Evolutionary conservation across 2,797 vertebrate species (phyloP).

Genomic region (Amazona ochrocephala): DNA sequence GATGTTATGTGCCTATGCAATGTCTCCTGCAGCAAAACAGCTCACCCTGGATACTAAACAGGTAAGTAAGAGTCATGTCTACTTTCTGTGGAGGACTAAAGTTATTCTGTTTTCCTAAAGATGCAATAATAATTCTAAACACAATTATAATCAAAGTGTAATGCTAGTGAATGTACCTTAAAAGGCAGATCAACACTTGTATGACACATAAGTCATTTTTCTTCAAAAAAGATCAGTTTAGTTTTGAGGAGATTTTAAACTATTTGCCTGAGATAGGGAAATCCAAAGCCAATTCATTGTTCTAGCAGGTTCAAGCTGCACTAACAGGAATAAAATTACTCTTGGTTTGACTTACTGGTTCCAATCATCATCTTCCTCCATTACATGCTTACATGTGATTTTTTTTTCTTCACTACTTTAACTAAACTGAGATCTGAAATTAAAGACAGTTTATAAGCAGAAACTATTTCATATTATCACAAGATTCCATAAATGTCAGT

Average conservation of each 20-base stretch:
- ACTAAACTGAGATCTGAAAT: not conserved
- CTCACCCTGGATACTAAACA: not conserved
- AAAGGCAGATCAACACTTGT: not conserved
- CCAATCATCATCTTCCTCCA: not conserved
- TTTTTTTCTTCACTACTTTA: not conserved
- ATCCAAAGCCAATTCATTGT: not conserved
- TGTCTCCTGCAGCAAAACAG: not conserved
- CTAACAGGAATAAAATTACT: not conserved
- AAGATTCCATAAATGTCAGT: not conserved
- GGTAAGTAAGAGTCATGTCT: not conserved
- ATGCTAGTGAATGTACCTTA: not conserved
- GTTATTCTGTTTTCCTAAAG: not conserved
- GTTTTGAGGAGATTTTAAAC: not conserved
- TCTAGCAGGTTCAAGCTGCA: not conserved
- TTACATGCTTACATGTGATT: not conserved
- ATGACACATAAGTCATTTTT: not conserved
- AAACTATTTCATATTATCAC: not conserved
- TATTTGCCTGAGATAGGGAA: not conserved
- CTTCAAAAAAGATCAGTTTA: not conserved
- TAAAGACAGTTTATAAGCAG: not conserved
- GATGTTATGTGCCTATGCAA: not conserved
- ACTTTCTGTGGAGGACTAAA: not conserved
- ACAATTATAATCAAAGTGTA: not conserved
- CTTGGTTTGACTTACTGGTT: not conserved
- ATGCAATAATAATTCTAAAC: not conserved